A percentile compares a stretch with the other conserved stretches of the same genome.
Conservation (phyloP, 1,140 invertebrate genomes). For the Diuraphis noxia region DNA sequence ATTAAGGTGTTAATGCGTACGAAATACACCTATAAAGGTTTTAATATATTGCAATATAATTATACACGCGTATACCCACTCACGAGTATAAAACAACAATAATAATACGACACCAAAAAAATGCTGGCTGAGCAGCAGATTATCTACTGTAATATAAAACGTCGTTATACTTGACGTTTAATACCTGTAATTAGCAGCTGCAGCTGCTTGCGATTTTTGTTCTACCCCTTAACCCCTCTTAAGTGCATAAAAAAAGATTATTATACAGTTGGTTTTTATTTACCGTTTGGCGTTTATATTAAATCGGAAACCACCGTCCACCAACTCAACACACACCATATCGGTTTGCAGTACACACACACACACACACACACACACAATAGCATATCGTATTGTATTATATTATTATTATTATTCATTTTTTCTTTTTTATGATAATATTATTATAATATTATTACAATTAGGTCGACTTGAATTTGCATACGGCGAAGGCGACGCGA, state of each 20-base stretch:
- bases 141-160: neutral
- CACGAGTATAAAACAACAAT: neutral
- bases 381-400: neutral
- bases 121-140: neutral
- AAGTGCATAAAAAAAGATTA: neutral
- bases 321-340: neutral
- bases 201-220: neutral
- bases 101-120: neutral
- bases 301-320: neutral
- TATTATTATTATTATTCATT: neutral
- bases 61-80: no score
- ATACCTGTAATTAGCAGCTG: neutral
- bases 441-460: slow-evolving; percentile 13
- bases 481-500: neutral
- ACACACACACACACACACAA: neutral
- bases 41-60: neutral
- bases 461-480: slow-evolving; percentile 23
- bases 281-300: neutral
- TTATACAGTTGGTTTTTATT: neutral
- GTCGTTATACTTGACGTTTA: neutral
- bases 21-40: neutral
- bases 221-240: no score
- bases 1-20: slow-evolving; percentile 7
- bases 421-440: neutral
- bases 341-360: neutral